Evolutionary conservation across 2,888 invertebrate species (phyloP).

Genomic region (Osedax fenrisi): DNA sequence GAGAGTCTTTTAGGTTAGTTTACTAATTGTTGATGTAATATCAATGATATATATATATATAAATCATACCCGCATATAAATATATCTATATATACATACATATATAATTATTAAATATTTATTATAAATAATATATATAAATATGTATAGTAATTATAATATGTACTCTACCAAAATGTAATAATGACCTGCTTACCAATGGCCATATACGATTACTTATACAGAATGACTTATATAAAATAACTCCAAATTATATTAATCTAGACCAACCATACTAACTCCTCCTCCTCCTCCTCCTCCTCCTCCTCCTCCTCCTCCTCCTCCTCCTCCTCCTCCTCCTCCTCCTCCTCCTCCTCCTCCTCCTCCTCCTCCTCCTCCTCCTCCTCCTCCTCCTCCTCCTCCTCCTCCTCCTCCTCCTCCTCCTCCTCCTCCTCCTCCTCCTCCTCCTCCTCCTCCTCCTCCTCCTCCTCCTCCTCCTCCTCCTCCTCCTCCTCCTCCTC

Average conservation of each 20-base stretch:
- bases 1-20: too few relatives aligned
- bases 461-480: conserved; percentile 21
- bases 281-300: conserved; percentile 11
- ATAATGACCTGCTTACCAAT: not conserved
- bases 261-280: too few relatives aligned
- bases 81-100: too few relatives aligned
- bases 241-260: too few relatives aligned
- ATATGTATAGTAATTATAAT: too few relatives aligned
- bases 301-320: conserved; percentile 9
- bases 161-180: not conserved
- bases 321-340: conserved; percentile 21
- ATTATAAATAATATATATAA: too few relatives aligned
- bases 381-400: conserved; percentile 12
- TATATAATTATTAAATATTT: too few relatives aligned
- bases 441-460: conserved; percentile 20
- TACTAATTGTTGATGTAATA: too few relatives aligned
- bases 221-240: too few relatives aligned
- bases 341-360: conserved; percentile 20
- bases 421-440: conserved; percentile 21
- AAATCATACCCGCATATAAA: too few relatives aligned
- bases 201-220: too few relatives aligned
- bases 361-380: conserved; percentile 3
- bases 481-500: conserved; percentile 12
- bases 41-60: too few relatives aligned
- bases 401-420: conserved; percentile 19